Evolutionary conservation across 2,797 vertebrate genomes (phyloP), one percentile per base, ranked within the genome.

Genomic region (Fratercula arctica): DNA sequence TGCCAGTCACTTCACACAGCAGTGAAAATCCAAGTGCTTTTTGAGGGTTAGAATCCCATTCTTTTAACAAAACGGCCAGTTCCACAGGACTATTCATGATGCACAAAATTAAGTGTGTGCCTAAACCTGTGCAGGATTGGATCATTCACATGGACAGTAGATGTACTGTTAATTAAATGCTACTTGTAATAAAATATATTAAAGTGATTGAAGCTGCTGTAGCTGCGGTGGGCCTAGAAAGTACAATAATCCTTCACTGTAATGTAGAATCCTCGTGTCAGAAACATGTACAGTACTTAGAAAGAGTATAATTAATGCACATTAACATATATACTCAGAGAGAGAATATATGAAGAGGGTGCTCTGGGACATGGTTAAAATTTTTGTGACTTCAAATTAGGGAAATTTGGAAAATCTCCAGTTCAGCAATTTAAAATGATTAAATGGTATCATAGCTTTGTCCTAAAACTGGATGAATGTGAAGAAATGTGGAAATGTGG

Each of bases 151-250:
- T 50, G 92, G 76, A 75, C 76, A 94, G 91, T 92, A 50, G 56
- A 91, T 97, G 92, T 95, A 91, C 94, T 96, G 56, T 86, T 98
- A 98, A 98, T 98, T 98, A 98, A 98, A 96, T 82, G 48, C 89
- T 97, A 91, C 96, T 97, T 97, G 94, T 96, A 95, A 96, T 95
- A 97, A 97, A 96, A 96, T 96, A 80, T 69, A 95, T 97, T 97
- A 90, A 96, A 93, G 82, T 97, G 97, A 96, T 94, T 97, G 95
- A 96, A 97, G 93, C 86, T 85, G 37, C 93, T 96, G 73, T 93
- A 90, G 91, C 90, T 95, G 90, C 96, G 96, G 81, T 93, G 96
- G 95, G 85, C 96, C 95, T 69, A 89, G 95, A 97, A 97, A 97
- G 96, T 97, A 97, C 95, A 97, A 97, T 96, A 97, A 98, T 96